Evolutionary conservation across 2,797 vertebrate genomes (phyloP).

Genomic region (Bryconaethiops microstoma): DNA sequence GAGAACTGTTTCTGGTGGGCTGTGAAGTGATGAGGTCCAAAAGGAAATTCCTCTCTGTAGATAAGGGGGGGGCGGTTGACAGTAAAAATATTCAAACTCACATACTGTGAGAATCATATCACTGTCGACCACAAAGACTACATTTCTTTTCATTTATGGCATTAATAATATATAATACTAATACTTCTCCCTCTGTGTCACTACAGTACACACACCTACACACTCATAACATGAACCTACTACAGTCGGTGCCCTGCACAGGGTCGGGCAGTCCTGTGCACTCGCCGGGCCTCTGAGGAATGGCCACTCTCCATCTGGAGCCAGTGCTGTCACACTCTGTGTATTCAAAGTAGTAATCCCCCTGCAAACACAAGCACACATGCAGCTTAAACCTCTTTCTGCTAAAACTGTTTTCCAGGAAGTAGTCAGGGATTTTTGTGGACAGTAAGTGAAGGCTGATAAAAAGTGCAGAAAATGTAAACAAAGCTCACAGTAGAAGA

Average conservation of each 20-base stretch:
- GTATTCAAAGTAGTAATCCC: slow-evolving; percentile 96
- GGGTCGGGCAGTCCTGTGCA: slow-evolving; percentile 92
- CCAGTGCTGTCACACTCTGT: slow-evolving; percentile 96
- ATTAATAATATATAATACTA: not conserved
- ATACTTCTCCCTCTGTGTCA: not conserved
- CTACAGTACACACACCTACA: not conserved
- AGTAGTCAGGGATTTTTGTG: slow-evolving; percentile 1
- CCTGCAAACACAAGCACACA: slow-evolving; percentile 80
- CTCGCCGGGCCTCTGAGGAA: slow-evolving; percentile 82
- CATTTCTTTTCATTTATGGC: not conserved
- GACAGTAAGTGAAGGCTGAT: slow-evolving; percentile 17
- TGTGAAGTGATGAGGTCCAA: slow-evolving; percentile 38
- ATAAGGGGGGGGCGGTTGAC: slow-evolving; percentile 61
- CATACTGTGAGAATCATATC: not conserved
- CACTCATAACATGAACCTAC: slow-evolving; percentile 77
- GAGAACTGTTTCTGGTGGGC: slow-evolving; percentile 27
- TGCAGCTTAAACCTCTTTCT: slow-evolving; percentile 47
- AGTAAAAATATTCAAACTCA: slow-evolving; percentile 28
- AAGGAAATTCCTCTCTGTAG: slow-evolving; percentile 62
- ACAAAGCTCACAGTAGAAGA: slow-evolving; percentile 27
- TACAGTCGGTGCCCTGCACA: slow-evolving; percentile 93
- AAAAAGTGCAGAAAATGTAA: slow-evolving; percentile 19
- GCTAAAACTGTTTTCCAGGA: not conserved
- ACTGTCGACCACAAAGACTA: not conserved
- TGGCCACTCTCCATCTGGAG: slow-evolving; percentile 95